A percentile compares a stretch with the other conserved stretches of the same genome.
Conservation (phyloP, 2,113 vertebrate species). For the Sakesphorus luctuosus region DNA sequence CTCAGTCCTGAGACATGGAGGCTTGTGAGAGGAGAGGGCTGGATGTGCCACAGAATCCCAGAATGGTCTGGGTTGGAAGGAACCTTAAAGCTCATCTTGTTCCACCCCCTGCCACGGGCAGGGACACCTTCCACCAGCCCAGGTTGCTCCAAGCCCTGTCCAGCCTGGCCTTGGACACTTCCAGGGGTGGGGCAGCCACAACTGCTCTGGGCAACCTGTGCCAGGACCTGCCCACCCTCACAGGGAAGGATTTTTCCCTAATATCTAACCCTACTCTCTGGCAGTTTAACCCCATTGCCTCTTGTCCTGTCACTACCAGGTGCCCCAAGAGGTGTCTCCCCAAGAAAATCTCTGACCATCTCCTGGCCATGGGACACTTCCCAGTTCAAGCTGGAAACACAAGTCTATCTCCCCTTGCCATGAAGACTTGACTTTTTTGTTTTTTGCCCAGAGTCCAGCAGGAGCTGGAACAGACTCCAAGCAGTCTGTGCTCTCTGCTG, state of each 20-base stretch:
- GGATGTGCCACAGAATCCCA: not conserved
- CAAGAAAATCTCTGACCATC: not conserved
- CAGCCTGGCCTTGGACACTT: accelerated
- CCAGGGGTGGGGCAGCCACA: not conserved
- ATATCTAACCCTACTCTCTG: too few species aligned
- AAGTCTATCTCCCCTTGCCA: not conserved
- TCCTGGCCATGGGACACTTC: not conserved
- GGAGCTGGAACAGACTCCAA: not conserved
- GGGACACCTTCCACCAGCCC: accelerated
- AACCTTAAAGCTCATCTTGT: not conserved
- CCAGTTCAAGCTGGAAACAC: not conserved
- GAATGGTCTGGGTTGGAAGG: not conserved
- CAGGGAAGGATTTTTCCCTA: not conserved
- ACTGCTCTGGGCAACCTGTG: not conserved
- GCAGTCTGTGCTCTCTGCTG: not conserved
- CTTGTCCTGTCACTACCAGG: not conserved
- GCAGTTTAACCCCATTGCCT: not conserved
- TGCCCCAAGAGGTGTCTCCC: not conserved
- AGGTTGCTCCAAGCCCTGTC: too few species aligned
- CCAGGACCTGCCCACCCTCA: accelerated
- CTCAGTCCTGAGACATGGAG: not conserved
- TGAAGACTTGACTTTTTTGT: not conserved
- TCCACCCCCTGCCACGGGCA: not conserved
- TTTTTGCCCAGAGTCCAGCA: not conserved
- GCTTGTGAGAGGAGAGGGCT: not conserved